phyloP scores from a whole-genome alignment of 2,888 invertebrate genomes.

The Drosophila atripex region DNA sequence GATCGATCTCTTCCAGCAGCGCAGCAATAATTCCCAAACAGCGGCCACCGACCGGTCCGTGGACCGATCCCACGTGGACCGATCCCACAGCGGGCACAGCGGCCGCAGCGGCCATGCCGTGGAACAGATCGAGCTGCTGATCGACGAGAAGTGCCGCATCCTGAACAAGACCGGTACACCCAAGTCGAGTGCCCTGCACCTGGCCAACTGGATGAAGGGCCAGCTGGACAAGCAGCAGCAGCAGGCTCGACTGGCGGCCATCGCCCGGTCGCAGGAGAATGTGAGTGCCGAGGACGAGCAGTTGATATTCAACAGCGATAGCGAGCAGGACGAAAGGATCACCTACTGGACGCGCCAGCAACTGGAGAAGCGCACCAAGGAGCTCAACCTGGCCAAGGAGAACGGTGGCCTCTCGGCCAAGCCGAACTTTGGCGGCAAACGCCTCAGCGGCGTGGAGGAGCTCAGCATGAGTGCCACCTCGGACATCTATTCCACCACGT shows the following conservation, averaged over 20 bases:
- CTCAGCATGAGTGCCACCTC: constrained; percentile 82
- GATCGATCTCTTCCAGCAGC: constrained; percentile 56
- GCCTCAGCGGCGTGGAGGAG: constrained; percentile 84
- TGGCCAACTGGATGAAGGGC: constrained; percentile 92
- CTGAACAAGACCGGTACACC: constrained; percentile 87
- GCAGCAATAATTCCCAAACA: constrained; percentile 32
- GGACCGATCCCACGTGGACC: constrained; percentile 6
- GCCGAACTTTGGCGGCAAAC: constrained; percentile 80
- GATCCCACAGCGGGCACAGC: constrained; percentile 38
- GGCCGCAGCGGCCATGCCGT: constrained; percentile 65
- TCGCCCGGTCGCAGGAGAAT: constrained; percentile 76
- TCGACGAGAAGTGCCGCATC: constrained; percentile 87
- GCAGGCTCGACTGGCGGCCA: constrained; percentile 81
- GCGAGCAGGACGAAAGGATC: constrained; percentile 82
- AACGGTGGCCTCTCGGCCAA: constrained; percentile 76
- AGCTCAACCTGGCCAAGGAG: constrained; percentile 86
- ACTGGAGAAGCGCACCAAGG: constrained; percentile 88
- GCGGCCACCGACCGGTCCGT: constrained; percentile 15
- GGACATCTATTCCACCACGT: constrained; percentile 79
- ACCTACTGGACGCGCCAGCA: constrained; percentile 89
- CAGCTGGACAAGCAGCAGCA: constrained; percentile 87
- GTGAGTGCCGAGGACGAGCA: constrained; percentile 82
- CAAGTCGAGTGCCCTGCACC: constrained; percentile 89
- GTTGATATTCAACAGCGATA: constrained; percentile 73
- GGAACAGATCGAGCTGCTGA: constrained; percentile 86